Conservation (phyloP, 92 coral and sea anemone species). For the Virgularia gustaviana region DNA sequence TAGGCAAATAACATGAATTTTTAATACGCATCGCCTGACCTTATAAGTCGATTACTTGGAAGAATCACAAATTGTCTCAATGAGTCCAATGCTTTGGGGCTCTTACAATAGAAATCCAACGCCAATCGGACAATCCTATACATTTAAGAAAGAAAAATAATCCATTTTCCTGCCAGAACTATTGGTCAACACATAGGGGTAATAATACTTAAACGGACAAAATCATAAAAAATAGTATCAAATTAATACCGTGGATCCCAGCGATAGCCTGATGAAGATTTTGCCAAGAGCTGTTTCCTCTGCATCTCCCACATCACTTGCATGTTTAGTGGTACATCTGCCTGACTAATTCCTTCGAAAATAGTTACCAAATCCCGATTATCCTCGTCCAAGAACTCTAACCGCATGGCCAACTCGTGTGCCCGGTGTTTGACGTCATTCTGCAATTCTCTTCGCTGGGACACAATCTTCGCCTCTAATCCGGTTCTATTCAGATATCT, state of each 20-base stretch:
- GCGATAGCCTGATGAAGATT: background rate
- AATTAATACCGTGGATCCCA: background rate
- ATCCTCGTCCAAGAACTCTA: background rate
- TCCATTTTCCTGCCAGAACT: too few species aligned
- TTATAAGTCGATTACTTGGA: conserved; percentile 9
- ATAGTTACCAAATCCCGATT: background rate
- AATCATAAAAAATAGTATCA: background rate
- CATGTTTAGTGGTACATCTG: background rate
- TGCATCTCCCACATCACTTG: too few species aligned
- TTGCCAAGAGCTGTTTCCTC: too few species aligned
- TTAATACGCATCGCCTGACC: too few species aligned
- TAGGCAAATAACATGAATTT: too few species aligned
- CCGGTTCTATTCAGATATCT: too few species aligned
- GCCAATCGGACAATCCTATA: background rate
- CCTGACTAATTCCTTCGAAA: background rate
- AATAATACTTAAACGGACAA: background rate
- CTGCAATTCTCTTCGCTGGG: too few species aligned
- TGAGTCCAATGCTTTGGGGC: conserved; percentile 6
- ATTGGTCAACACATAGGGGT: too few species aligned
- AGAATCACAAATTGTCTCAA: conserved; percentile 1
- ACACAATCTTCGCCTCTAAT: too few species aligned
- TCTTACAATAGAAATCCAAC: conserved; percentile 1
- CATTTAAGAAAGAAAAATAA: background rate
- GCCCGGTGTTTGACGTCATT: too few species aligned
- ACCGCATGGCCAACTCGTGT: too few species aligned